These are phyloP conservation scores for Catalaphyllia jardinei DNA, from an alignment of 64 coral and sea anemone species.

Conservation along the genomic window DNA sequence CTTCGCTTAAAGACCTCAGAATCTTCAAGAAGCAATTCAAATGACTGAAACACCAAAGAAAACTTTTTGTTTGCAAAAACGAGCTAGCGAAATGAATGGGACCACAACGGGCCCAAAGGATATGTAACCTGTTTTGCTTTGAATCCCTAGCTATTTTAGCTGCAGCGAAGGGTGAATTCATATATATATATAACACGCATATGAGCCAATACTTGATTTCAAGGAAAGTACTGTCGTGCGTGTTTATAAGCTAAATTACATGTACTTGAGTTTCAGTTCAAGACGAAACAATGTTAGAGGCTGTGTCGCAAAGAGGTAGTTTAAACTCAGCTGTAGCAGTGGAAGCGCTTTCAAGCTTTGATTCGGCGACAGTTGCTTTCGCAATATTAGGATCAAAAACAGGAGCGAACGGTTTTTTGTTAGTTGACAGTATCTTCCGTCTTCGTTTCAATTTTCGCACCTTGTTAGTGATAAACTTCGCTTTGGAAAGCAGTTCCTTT, in stretches of 20 bases:
- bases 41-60: too few species aligned
- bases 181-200: too few species aligned
- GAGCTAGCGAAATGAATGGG: too few species aligned
- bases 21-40: too few species aligned
- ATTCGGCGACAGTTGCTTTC: not conserved
- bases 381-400: not conserved
- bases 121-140: too few species aligned
- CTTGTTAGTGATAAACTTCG: not conserved
- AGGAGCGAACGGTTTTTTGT: not conserved
- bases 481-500: not conserved
- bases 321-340: not conserved
- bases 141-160: too few species aligned
- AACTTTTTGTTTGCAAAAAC: too few species aligned
- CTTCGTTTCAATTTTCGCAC: constrained; percentile 4
- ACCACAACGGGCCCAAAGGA: too few species aligned
- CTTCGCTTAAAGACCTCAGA: too few species aligned
- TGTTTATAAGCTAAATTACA: not conserved
- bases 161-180: too few species aligned
- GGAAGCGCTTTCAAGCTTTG: not conserved
- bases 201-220: too few species aligned
- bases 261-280: not conserved
- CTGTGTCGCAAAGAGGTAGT: not conserved
- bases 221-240: too few species aligned
- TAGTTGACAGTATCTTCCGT: not conserved
- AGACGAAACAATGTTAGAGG: not conserved